Base-by-base conservation (phyloP, 2,113 vertebrate species). In the Halichoerus grypus region DNA sequence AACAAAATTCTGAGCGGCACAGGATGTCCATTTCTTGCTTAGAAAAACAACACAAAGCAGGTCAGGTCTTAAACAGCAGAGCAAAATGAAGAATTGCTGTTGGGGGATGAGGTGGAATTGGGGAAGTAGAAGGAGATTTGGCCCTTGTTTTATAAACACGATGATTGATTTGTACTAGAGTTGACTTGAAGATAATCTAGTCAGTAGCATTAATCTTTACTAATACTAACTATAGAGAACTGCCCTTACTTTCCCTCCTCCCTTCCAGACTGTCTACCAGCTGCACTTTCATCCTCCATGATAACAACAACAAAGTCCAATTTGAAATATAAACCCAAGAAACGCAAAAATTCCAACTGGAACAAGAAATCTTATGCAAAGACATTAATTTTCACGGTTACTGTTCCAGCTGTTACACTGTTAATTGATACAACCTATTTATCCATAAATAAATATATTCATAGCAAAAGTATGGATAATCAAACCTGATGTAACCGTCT, bases 391-490 rank as follows among this genome's bases (percentile, higher is more conserved):
- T 98, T 98, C 98, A 98, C 98, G 97, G 97, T 96, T 98, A 98
- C 98, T 98, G 95, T 95, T 97, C 94, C 98, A 98, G 98, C 98
- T 98, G 98, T 98, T 98, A 94, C 74, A 95, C 89, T 97, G 97
- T 96, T 98, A 98, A 98, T 98, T 98, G 98, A 98, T 90, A 96
- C 81, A 98, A 97, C 93, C 93, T 98, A 98, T 97, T 97, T 98
- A 98, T 98, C 98, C 97, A 97, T 94, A 98, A 98, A 98, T 97
- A 98, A 98, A 98, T 98, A 55, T 98, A 98, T 98, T 98, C 98
- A 98, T 88, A 98, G 98, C 85, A 97, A 98, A 98, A 98, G 98
- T 98, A 98, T 98, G 98, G 97, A 98, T 98, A 97, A 97, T 94
- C 97, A 98, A 98, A 97, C 97, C 95, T 96, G 90, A 97, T 94